Evolutionary conservation across 2,113 vertebrate genomes (phyloP).

Genomic region (Capreolus pygargus): DNA sequence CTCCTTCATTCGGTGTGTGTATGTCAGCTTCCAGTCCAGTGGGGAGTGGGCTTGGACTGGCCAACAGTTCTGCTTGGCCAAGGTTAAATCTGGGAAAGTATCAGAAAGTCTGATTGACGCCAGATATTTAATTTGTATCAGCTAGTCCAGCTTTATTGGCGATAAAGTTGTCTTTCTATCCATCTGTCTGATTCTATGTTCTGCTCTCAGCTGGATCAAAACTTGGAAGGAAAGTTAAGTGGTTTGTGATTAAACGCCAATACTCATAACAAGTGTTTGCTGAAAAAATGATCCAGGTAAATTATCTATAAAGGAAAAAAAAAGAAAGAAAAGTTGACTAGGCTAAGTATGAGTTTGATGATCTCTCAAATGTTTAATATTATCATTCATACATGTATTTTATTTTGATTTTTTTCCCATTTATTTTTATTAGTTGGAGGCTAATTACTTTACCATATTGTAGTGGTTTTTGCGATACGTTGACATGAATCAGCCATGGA

Average conservation of each 20-base stretch:
- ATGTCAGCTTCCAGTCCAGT: neutral
- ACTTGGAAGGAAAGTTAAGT: neutral
- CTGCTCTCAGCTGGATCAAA: slow-evolving; percentile 22
- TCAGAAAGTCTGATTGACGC: neutral
- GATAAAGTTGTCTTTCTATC: slow-evolving; percentile 1
- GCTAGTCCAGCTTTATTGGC: neutral
- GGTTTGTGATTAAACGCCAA: neutral
- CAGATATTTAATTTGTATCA: neutral
- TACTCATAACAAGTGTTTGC: neutral
- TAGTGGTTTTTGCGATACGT: too few relatives aligned
- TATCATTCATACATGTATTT: neutral
- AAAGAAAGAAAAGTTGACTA: neutral
- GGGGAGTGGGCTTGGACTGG: fast-evolving
- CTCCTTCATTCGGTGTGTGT: neutral
- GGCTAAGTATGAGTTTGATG: neutral
- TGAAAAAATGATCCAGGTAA: neutral
- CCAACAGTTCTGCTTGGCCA: neutral
- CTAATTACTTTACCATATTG: too few relatives aligned
- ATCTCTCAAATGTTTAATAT: neutral
- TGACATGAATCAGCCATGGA: too few relatives aligned
- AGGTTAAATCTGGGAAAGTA: neutral
- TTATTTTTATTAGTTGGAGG: too few relatives aligned
- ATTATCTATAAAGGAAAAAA: neutral
- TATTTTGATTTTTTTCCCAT: too few relatives aligned
- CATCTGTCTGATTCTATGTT: slow-evolving; percentile 17